Evolutionary conservation across 2,113 vertebrate species (phyloP), one percentile per base, ranked within the genome.

Genomic region (Corythornis vintsioides): DNA sequence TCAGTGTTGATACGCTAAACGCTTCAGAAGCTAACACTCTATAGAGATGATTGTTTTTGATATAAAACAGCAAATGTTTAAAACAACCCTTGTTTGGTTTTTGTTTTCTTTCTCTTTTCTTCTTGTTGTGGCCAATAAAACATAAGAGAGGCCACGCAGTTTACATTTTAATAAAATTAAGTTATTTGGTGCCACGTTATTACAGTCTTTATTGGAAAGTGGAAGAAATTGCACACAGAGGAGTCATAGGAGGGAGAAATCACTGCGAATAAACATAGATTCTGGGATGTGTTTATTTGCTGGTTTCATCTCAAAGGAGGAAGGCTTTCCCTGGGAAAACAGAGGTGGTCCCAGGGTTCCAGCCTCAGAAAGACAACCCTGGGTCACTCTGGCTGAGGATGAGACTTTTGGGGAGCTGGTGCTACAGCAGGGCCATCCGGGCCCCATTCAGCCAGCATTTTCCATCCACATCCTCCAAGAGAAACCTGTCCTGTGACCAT

Each of bases 201-300:
- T 95, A 75, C 94, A 97, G 96, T 97, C 95, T 96, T 97, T 97
- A 97, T 97, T 97, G 91, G 91, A 92, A 95, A 96, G 96, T 95
- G 96, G 96, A 97, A 94, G 86, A 94, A 97, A 97, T 97, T 98
- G 97, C 97, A 97, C 97, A 97, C 96, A 80, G 88, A 94, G 92
- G 95, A 96, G 94, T 93, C 95, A 92, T 83, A 96, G 76, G 88
- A 96, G 92, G 93, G 95, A 95, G 92, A 94, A 97, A 97, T 97
- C 96, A 97, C 90, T 63, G 64, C 21, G 91, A 95, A 96, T 92
- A 95, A 95, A 97, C 93, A 96, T 93, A 93, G 96, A 96, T 97
- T 97, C 92, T 96, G 96, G 92, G 92, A 88, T 89, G 95, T 48
- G 70, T 96, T 96, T 96, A 96, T 94, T 91, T 93, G 94, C 88